phyloP scores from a whole-genome alignment of 2,113 vertebrate genomes.

The Microcebus ravelobensis region DNA sequence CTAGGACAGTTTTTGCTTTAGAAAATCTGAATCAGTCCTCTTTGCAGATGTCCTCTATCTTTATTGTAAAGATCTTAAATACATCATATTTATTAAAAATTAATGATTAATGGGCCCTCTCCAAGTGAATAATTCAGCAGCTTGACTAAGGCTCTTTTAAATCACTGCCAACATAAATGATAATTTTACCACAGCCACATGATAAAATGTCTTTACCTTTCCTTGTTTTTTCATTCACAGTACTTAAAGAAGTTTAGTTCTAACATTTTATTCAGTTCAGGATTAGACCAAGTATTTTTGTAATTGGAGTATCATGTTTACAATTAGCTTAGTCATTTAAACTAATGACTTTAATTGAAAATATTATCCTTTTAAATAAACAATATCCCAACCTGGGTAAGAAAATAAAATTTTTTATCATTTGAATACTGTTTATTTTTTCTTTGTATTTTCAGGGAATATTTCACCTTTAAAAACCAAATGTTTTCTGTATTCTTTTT shows the following conservation, averaged over 20 bases:
- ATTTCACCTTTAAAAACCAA: slow-evolving; percentile 71
- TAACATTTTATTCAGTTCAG: slow-evolving; percentile 29
- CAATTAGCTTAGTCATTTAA: background rate
- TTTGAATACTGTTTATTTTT: slow-evolving; percentile 32
- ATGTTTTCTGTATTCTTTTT: slow-evolving; percentile 65
- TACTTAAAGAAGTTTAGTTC: slow-evolving; percentile 24
- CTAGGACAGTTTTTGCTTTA: slow-evolving; percentile 2
- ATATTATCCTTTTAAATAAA: slow-evolving; percentile 26
- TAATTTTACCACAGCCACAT: slow-evolving; percentile 9
- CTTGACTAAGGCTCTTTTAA: background rate
- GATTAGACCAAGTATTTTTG: slow-evolving; percentile 22
- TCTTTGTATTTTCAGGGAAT: slow-evolving; percentile 2
- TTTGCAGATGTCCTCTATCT: slow-evolving; percentile 17
- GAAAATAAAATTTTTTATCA: slow-evolving; percentile 28
- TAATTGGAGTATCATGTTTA: background rate
- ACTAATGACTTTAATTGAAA: slow-evolving; percentile 24
- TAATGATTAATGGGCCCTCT: background rate
- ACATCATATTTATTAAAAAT: slow-evolving; percentile 18
- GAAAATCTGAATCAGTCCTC: slow-evolving; percentile 8
- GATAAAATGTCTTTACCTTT: background rate
- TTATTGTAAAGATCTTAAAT: slow-evolving; percentile 44
- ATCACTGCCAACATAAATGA: background rate
- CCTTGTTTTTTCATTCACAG: background rate
- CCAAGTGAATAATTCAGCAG: slow-evolving; percentile 22
- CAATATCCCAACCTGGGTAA: background rate